Evolutionary conservation across 2,113 vertebrate species (phyloP).

Genomic region (Morone saxatilis): DNA sequence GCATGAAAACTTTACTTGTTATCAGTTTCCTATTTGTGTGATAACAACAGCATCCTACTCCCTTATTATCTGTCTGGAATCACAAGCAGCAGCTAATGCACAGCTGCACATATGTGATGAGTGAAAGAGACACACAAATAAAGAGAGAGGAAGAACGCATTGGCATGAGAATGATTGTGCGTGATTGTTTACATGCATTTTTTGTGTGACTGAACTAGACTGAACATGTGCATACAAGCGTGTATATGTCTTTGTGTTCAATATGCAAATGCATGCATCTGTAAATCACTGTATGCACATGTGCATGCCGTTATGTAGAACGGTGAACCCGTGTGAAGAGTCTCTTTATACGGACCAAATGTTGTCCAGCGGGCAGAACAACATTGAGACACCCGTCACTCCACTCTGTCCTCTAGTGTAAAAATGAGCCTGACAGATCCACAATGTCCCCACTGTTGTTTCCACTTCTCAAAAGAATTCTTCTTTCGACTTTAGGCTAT

Average conservation of each 20-base stretch:
- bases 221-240: conserved; percentile 19
- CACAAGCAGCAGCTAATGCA: conserved; percentile 10
- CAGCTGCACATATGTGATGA: conserved; percentile 47
- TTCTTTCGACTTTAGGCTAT: conserved; percentile 15
- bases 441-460: conserved; percentile 6
- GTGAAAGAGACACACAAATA: background rate
- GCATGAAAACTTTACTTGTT: fast-evolving
- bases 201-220: conserved; percentile 10
- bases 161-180: background rate
- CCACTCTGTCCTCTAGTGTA: background rate
- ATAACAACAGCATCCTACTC: background rate
- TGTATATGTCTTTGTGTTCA: conserved; percentile 10
- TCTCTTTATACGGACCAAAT: conserved; percentile 39
- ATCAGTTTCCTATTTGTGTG: background rate
- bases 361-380: conserved; percentile 41
- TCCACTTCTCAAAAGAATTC: background rate
- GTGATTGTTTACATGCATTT: conserved; percentile 24
- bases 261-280: conserved; percentile 15
- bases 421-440: conserved; percentile 25
- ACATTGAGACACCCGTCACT: conserved; percentile 29
- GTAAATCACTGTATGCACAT: background rate
- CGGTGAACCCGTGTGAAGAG: background rate
- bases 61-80: conserved; percentile 21
- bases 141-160: background rate
- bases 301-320: background rate